phyloP scores from a whole-genome alignment of 2,888 invertebrate species.

The Lithophane socia region DNA sequence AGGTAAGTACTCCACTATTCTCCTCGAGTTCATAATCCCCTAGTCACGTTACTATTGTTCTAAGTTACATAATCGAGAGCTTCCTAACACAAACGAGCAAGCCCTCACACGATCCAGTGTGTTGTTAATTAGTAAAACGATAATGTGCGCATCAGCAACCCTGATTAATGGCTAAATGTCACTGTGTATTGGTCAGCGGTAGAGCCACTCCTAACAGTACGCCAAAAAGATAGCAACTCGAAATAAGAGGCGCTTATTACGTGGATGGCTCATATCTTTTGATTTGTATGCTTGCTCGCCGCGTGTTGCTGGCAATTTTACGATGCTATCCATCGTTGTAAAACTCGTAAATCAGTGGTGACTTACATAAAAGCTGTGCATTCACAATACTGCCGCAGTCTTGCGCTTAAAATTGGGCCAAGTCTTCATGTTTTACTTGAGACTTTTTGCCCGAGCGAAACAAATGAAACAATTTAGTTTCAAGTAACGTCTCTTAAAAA shows the following conservation, averaged over 20 bases:
- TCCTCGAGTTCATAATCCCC: not conserved
- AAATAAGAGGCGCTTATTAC: not conserved
- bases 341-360: too few species aligned
- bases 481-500: not conserved
- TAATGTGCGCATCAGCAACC: constrained; percentile 47
- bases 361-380: too few species aligned
- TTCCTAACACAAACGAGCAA: constrained; percentile 20
- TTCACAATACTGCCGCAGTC: not conserved
- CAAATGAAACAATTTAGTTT: not conserved
- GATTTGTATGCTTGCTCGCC: too few species aligned
- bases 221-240: not conserved
- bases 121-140: constrained; percentile 52
- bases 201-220: constrained; percentile 4
- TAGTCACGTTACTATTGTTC: constrained; percentile 19
- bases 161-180: constrained; percentile 44
- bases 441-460: too few species aligned
- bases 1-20: not conserved
- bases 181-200: not conserved
- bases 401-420: not conserved
- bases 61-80: constrained; percentile 36
- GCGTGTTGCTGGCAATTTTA: not conserved
- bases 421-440: too few species aligned
- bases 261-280: too few species aligned
- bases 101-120: constrained; percentile 15
- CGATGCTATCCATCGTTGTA: not conserved